These are phyloP conservation scores for Luperina testacea DNA, from an alignment of 2,888 invertebrate genomes.

Conservation along the genomic window DNA sequence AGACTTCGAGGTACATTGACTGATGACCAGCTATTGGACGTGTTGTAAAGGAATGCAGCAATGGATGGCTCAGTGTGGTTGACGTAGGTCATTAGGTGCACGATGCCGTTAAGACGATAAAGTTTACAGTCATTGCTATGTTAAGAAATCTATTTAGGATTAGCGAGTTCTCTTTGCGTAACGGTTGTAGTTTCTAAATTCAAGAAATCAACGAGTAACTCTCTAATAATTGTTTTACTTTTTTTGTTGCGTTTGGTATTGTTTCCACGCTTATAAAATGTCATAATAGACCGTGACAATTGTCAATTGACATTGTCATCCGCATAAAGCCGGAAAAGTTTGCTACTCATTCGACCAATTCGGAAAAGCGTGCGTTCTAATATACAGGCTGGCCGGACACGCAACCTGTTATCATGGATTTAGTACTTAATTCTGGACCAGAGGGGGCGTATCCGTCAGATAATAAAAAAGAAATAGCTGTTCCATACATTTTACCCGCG, in stretches of 20 bases:
- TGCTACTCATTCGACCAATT: neutral
- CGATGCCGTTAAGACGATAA: neutral
- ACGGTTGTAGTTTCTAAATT: conserved; percentile 39
- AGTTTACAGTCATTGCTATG: neutral
- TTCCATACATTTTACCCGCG: too few relatives aligned
- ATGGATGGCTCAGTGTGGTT: conserved; percentile 1
- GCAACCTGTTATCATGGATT: too few relatives aligned
- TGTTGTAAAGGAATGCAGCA: conserved; percentile 20
- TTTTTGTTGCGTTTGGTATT: neutral
- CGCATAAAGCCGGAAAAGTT: neutral
- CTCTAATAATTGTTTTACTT: conserved; percentile 45
- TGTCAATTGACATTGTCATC: neutral
- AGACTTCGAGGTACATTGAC: conserved; percentile 34
- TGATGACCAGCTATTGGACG: conserved; percentile 13
- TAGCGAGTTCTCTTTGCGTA: conserved; percentile 17
- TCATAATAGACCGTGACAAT: neutral
- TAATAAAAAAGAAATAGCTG: too few relatives aligned
- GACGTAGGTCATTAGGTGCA: conserved; percentile 10
- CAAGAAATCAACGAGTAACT: conserved; percentile 33
- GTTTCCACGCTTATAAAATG: conserved; percentile 12
- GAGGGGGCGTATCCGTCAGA: too few relatives aligned
- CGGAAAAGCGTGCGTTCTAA: neutral
- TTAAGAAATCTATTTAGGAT: conserved; percentile 41
- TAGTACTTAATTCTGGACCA: too few relatives aligned
- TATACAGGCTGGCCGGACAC: too few relatives aligned